phyloP scores from a whole-genome alignment of 1,140 invertebrate genomes.

The Trachelipus rathkii region DNA sequence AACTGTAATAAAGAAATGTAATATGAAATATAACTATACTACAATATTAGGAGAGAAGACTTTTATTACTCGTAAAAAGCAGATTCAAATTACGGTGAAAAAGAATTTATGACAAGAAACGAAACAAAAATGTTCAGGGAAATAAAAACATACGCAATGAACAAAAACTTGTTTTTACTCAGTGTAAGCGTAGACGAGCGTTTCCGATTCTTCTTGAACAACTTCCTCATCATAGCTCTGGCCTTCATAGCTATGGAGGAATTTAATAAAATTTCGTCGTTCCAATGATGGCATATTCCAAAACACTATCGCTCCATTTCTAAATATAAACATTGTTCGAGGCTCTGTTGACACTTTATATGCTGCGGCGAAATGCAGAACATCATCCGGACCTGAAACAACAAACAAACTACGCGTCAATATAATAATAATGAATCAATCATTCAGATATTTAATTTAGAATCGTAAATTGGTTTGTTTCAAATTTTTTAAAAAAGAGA shows the following conservation, averaged over 20 bases:
- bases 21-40: too few relatives aligned
- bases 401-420: too few relatives aligned
- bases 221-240: background rate
- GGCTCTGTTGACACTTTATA: slow-evolving; percentile 57
- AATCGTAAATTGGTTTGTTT: too few relatives aligned
- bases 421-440: too few relatives aligned
- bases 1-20: background rate
- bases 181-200: background rate
- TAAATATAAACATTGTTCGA: slow-evolving; percentile 77
- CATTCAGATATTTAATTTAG: too few relatives aligned
- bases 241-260: background rate
- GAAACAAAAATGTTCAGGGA: too few relatives aligned
- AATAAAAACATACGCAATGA: too few relatives aligned
- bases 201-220: background rate
- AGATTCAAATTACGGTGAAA: too few relatives aligned
- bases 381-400: slow-evolving; percentile 52
- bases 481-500: too few relatives aligned
- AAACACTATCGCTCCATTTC: slow-evolving; percentile 82
- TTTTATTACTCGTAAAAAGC: too few relatives aligned
- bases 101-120: too few relatives aligned
- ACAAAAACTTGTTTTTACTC: background rate
- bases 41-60: too few relatives aligned
- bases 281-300: slow-evolving; percentile 89
- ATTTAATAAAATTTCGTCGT: slow-evolving; percentile 67
- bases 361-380: slow-evolving; percentile 68